Evolutionary conservation across 2,113 vertebrate species (phyloP), one percentile per base, ranked within the genome.

Genomic region (Corythoichthys intestinalis): DNA sequence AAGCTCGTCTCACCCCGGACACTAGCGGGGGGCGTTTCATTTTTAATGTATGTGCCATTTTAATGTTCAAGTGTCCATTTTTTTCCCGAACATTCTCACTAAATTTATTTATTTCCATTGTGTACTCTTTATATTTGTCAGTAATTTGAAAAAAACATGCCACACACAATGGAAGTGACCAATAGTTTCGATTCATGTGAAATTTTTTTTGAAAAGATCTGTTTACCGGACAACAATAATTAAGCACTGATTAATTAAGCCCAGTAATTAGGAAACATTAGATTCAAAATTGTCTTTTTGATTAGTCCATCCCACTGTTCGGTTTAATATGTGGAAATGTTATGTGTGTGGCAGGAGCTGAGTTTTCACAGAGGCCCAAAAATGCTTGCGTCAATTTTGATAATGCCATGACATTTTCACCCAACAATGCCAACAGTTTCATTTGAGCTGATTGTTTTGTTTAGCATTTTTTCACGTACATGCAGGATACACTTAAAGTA

Each of bases 11-110:
- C 72, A 62, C 68, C 66, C 46, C 60, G 20, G 69, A 74, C 10
- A 67, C 44, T 70, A 71, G 61, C 54, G 56, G 67, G 41, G 61
- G 34, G 4, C 75, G 71, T 84, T 83, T 80, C 59, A 72, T 75
- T 79, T 78, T 75, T 39, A 71, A 61, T 47, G 64, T 69, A 70
- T 49, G 13, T 63, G 73, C 70, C 48, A 69, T 57, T 65, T 49
- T 65, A 35, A 17, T 10, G 1, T 60, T 70, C 67, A 65, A 69
- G 61, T 47, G 41, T 8, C 71, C 44, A 59, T 67, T 67, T 69
- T 15, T 8, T 15, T 20, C 13, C 20, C 20, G 20, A 28, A 14
- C 12, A n/a, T 4, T 10, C 53, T 12, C 4, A 56, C 1, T 20
- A 2, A 56, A 9, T 34, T 56, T 5, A 3, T 4, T 10, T 1